Evolutionary conservation across 2,797 vertebrate species (phyloP).

Genomic region (Hydrocynus forskahlii): DNA sequence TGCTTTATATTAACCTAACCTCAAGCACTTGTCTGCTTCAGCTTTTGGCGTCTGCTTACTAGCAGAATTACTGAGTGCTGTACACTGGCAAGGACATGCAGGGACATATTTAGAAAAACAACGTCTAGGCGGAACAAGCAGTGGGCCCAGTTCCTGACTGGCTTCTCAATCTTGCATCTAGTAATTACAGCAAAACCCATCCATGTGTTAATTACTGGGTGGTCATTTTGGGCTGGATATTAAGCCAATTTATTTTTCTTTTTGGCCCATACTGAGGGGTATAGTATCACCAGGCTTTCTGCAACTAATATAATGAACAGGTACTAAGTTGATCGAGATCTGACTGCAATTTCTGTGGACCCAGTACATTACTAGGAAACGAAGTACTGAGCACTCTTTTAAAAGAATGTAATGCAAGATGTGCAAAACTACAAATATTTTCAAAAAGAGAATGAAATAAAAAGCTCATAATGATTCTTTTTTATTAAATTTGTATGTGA

Average conservation of each 20-base stretch:
- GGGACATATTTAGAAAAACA: conserved; percentile 43
- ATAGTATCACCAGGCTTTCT: background rate
- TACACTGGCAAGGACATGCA: conserved; percentile 46
- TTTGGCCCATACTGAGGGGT: background rate
- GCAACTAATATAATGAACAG: background rate
- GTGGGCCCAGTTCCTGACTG: conserved; percentile 3
- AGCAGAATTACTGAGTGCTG: conserved; percentile 16
- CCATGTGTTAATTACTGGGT: background rate
- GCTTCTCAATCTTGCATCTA: conserved; percentile 22
- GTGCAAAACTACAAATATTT: no score
- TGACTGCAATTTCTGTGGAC: background rate
- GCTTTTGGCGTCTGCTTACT: conserved; percentile 1
- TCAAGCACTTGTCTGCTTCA: conserved; percentile 28
- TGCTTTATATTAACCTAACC: conserved; percentile 15
- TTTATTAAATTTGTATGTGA: no score
- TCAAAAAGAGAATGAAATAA: no score
- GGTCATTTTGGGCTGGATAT: background rate
- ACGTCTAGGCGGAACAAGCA: conserved; percentile 4
- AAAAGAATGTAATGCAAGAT: no score
- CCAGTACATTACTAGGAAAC: no score
- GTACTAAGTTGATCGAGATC: background rate
- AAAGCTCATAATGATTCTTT: no score
- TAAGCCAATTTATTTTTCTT: background rate
- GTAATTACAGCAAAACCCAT: conserved; percentile 26
- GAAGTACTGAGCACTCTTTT: no score